Evolutionary conservation across 2,888 invertebrate species (phyloP), one percentile per base, ranked within the genome.

Genomic region (Allophyes oxyacanthae): DNA sequence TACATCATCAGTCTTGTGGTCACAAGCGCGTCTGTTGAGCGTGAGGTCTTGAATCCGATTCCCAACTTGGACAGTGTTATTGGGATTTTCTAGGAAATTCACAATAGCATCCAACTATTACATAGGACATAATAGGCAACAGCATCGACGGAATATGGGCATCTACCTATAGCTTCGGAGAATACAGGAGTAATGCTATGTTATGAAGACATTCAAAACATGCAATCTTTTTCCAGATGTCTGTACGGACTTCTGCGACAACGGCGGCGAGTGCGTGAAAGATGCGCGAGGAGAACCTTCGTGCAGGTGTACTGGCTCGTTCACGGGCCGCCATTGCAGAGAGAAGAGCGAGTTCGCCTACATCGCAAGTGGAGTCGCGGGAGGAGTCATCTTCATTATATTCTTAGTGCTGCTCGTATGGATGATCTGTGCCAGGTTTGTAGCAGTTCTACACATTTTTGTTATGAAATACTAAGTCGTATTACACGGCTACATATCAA

Each of bases 281-380:
- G 97, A 98, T 83, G 94, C 95, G 0, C 94, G 97, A 69, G 98
- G 98, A 0, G 97, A 97, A 66, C 98, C 98, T 0, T 96, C 97
- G 0, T 99, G 99, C 83, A 95, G 98, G 70, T 99, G 99, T 84
- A 96, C 97, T 9, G 98, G 98, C 1, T 98, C 98, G 65, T 99
- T 98, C 90, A 98, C 98, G 0, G 98, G 98, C 28, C 96, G 97
- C 64, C 97, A 97, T 71, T 98, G 98, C 83, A 95, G 97, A 2
- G 98, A 98, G 78, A 98, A 98, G 87, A 98, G 98, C n/a, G 98
- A 98, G 84, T 98, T 98, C 87, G 98, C 98, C 10, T 98, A 98
- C 90, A 98, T 98, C 64, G 98, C 98, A 48, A 98, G 98, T 41
- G 98, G 98, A 8, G 98, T 99, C 67, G 98, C 98, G 6, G 98